Evolutionary conservation across 2,113 vertebrate genomes (phyloP).

Genomic region (Paradisaea rubra): DNA sequence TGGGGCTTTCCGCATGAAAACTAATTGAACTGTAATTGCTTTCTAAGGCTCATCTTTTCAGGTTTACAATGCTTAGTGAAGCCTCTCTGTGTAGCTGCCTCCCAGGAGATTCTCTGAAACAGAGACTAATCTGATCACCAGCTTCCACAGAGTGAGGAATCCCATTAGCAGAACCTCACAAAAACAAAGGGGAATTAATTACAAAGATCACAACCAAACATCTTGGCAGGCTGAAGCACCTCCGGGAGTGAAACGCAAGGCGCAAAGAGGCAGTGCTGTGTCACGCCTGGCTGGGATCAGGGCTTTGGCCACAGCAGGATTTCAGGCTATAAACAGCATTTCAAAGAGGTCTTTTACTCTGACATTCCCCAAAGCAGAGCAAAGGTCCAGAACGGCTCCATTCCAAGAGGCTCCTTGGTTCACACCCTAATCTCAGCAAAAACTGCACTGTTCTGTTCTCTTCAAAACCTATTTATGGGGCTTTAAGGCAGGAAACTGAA

Average conservation of each 20-base stretch:
- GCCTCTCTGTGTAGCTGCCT: not conserved
- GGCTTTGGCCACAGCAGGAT: not conserved
- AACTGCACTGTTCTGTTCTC: not conserved
- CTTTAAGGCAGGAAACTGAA: not conserved
- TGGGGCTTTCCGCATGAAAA: not conserved
- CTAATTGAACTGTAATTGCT: conserved; percentile 6
- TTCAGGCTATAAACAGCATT: not conserved
- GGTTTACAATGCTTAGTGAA: not conserved
- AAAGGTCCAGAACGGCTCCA: not conserved
- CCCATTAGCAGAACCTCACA: not conserved
- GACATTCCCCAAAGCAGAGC: not conserved
- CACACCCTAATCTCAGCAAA: not conserved
- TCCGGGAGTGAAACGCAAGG: not conserved
- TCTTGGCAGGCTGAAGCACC: not conserved
- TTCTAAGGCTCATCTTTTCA: not conserved
- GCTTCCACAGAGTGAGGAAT: not conserved
- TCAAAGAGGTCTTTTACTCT: conserved; percentile 27
- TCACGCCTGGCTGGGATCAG: not conserved
- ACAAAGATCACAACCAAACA: conserved; percentile 24
- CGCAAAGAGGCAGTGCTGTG: not conserved
- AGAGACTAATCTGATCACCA: conserved; percentile 39
- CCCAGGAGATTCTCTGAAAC: conserved; percentile 1
- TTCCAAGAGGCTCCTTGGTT: not conserved
- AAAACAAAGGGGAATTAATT: conserved; percentile 23
- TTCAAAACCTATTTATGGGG: not conserved